Evolutionary conservation across 2,888 invertebrate species (phyloP).

Genomic region (Andricus quercusramuli): DNA sequence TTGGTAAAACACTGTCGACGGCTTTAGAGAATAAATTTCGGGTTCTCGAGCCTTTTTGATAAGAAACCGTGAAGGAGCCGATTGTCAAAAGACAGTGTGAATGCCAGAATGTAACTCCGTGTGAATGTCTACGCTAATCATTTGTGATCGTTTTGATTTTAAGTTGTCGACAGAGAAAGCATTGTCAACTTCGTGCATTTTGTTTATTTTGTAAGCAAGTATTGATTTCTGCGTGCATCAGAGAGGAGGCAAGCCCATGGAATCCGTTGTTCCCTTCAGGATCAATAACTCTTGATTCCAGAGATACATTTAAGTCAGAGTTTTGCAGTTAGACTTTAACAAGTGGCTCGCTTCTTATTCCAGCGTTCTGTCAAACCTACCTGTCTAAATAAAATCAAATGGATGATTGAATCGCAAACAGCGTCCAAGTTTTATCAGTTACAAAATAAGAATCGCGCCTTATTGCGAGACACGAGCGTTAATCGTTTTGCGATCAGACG

Average conservation of each 20-base stretch:
- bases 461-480: not conserved
- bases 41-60: not conserved
- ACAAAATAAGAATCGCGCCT: not conserved
- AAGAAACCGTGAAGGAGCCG: constrained; percentile 14
- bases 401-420: not conserved
- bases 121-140: not conserved
- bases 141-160: constrained; percentile 1
- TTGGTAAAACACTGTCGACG: constrained; percentile 13
- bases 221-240: constrained; percentile 13
- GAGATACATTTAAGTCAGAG: not conserved
- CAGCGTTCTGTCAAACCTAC: constrained; percentile 14
- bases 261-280: not conserved
- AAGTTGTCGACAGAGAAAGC: constrained; percentile 16
- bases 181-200: not conserved
- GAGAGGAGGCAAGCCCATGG: not conserved
- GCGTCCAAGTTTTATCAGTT: constrained; percentile 32
- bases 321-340: constrained; percentile 9
- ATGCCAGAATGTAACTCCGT: constrained; percentile 9
- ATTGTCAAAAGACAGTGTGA: constrained; percentile 37
- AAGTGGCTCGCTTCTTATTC: constrained; percentile 14
- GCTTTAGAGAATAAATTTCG: constrained; percentile 9
- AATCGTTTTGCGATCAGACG: constrained; percentile 20
- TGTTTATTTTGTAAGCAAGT: constrained; percentile 16
- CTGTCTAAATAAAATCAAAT: not conserved
- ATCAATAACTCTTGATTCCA: not conserved